phyloP scores from a whole-genome alignment of 2,113 vertebrate genomes.

The Labrus mixtus region DNA sequence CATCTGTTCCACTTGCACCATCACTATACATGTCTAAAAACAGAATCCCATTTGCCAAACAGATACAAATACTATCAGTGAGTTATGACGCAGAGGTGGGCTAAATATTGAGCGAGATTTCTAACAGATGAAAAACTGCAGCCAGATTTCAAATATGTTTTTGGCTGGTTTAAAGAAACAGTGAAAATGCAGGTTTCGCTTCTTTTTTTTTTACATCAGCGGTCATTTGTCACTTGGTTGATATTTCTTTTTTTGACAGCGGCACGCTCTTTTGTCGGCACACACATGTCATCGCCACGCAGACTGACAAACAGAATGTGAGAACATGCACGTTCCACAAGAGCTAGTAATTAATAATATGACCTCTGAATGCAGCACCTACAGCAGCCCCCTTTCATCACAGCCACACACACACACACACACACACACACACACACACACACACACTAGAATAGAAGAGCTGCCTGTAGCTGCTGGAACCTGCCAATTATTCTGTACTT shows the following conservation, averaged over 20 bases:
- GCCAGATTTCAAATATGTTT: constrained; percentile 43
- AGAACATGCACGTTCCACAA: constrained; percentile 63
- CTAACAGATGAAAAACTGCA: constrained; percentile 20
- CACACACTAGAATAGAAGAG: constrained; percentile 56
- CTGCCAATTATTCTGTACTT: constrained; percentile 86
- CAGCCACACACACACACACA: constrained; percentile 26
- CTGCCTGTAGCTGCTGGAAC: constrained; percentile 76
- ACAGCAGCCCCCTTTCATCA: constrained; percentile 57
- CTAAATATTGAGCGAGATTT: constrained; percentile 40
- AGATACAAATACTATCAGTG: constrained; percentile 29
- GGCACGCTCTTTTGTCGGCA: constrained; percentile 54
- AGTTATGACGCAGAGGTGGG: constrained; percentile 34
- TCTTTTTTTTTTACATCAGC: constrained; percentile 36
- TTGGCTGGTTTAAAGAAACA: constrained; percentile 28
- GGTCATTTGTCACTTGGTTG: constrained; percentile 25
- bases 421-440: constrained; percentile 34
- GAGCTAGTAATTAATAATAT: constrained; percentile 84
- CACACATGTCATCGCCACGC: constrained; percentile 54
- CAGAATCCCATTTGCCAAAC: not conserved
- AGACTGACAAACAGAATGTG: constrained; percentile 70
- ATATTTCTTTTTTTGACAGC: constrained; percentile 44
- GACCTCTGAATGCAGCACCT: constrained; percentile 76
- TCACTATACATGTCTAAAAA: constrained; percentile 36
- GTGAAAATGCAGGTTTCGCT: constrained; percentile 36
- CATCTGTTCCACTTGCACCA: constrained; percentile 54